These are phyloP conservation scores for Chironomus striatipennis DNA, from an alignment of 1,140 invertebrate genomes.

Conservation along the genomic window DNA sequence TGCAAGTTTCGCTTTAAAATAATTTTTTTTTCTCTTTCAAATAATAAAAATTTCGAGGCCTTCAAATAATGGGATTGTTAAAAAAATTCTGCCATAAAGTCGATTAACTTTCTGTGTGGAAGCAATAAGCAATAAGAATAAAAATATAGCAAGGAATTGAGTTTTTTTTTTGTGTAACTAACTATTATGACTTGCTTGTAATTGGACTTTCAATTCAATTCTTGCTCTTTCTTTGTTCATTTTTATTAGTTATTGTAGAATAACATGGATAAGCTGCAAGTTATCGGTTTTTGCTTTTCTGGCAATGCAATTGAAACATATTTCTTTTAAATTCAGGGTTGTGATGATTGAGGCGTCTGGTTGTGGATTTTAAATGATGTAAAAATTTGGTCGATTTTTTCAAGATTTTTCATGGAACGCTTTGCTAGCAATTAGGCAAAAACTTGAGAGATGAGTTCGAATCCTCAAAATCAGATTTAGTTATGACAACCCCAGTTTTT, in stretches of 20 bases:
- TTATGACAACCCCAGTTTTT: not conserved
- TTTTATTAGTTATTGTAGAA: not conserved
- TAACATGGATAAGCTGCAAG: too few species aligned
- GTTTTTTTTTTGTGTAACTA: not conserved
- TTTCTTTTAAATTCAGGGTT: too few species aligned
- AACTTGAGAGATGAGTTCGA: too few species aligned
- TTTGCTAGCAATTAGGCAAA: too few species aligned
- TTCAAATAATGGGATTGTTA: not conserved
- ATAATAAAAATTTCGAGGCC: not conserved
- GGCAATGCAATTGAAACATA: too few species aligned
- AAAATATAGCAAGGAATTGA: not conserved
- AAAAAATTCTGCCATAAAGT: not conserved
- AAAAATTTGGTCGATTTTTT: too few species aligned
- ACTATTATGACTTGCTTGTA: not conserved
- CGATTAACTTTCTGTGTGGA: not conserved
- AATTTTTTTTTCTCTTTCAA: not conserved
- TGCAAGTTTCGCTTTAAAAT: not conserved
- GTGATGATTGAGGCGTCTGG: too few species aligned
- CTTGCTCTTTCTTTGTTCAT: not conserved
- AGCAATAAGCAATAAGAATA: not conserved
- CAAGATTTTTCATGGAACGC: too few species aligned
- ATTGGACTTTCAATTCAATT: slow-evolving; percentile 20
- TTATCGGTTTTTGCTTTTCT: too few species aligned
- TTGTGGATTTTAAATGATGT: too few species aligned
- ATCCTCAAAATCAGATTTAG: too few species aligned